Percentiles rank a stretch among this genome's conserved stretches.
Conservation (phyloP, 1,140 invertebrate species). For the Andricus grossulariae region DNA sequence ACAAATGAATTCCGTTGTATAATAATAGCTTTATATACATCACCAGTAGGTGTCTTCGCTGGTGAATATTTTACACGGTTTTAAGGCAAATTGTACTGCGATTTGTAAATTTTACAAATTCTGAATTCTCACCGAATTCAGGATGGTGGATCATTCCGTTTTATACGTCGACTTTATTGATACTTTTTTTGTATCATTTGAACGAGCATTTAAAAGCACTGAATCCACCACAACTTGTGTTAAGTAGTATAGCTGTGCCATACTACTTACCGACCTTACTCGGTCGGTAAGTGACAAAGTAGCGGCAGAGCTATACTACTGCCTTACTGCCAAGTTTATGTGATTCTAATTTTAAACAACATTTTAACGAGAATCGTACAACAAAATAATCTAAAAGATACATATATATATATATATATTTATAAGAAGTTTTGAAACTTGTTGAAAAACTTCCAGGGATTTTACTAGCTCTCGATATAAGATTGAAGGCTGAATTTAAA, state of each 20-base stretch:
- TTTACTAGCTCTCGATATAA: conserved; percentile 18
- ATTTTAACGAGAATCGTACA: not conserved
- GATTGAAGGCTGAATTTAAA: conserved; percentile 18
- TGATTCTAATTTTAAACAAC: not conserved
- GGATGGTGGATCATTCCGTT: conserved; percentile 29
- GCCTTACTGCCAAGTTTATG: not conserved
- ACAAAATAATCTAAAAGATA: not conserved
- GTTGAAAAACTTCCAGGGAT: conserved; percentile 2
- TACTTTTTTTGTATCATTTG: conserved; percentile 14
- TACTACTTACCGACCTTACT: no score
- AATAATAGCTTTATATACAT: conserved; percentile 26
- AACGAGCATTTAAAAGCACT: not conserved
- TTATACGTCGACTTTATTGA: not conserved
- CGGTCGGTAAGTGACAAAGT: no score
- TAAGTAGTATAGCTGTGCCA: not conserved
- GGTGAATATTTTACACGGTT: no score
- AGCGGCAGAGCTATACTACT: no score
- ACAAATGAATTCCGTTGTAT: conserved; percentile 18
- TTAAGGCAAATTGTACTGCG: no score
- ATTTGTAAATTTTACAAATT: conserved; percentile 27
- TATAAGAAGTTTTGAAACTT: not conserved
- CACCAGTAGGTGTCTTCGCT: not conserved
- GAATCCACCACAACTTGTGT: not conserved
- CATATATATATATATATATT: not conserved
- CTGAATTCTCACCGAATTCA: not conserved